Evolutionary conservation across 2,888 invertebrate genomes (phyloP).

Genomic region (Stenichneumon culpator): DNA sequence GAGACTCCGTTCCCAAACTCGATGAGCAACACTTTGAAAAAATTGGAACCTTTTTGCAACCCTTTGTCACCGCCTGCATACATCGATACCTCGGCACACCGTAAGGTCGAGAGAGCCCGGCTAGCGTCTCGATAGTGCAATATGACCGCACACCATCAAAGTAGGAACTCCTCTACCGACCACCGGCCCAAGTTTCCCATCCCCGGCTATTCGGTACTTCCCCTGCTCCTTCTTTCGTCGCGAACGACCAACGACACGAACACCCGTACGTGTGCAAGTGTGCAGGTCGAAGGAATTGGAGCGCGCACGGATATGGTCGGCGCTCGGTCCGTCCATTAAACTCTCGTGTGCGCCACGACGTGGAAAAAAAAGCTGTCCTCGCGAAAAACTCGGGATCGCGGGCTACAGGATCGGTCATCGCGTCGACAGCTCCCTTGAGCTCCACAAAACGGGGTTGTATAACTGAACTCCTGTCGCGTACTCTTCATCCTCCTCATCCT

Average conservation of each 20-base stretch:
- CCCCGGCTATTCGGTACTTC: slow-evolving; percentile 17
- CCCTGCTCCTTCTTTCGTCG: slow-evolving; percentile 11
- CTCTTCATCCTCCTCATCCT: slow-evolving; percentile 45
- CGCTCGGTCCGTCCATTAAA: slow-evolving; percentile 73
- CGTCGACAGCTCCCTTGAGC: not conserved
- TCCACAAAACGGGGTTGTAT: slow-evolving; percentile 71
- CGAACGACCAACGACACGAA: slow-evolving; percentile 16
- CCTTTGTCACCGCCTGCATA: not conserved
- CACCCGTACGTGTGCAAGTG: not conserved
- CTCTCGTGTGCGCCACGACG: slow-evolving; percentile 68
- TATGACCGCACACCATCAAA: slow-evolving; percentile 10
- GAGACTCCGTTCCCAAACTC: not conserved
- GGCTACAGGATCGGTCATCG: not conserved
- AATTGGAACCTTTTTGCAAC: not conserved
- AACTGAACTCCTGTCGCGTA: slow-evolving; percentile 63
- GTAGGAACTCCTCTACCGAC: slow-evolving; percentile 15
- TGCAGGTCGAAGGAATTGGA: slow-evolving; percentile 76
- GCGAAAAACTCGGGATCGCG: slow-evolving; percentile 67
- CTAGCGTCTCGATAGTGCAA: not conserved
- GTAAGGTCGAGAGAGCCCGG: not conserved
- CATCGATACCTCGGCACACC: not conserved
- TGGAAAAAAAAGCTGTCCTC: slow-evolving; percentile 76
- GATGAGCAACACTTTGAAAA: not conserved
- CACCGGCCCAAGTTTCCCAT: slow-evolving; percentile 16
- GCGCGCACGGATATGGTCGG: slow-evolving; percentile 75